Percentiles rank a stretch among this genome's conserved stretches.
phyloP scores from a whole-genome alignment of 2,797 vertebrate genomes.

The Nyctibius grandis region DNA sequence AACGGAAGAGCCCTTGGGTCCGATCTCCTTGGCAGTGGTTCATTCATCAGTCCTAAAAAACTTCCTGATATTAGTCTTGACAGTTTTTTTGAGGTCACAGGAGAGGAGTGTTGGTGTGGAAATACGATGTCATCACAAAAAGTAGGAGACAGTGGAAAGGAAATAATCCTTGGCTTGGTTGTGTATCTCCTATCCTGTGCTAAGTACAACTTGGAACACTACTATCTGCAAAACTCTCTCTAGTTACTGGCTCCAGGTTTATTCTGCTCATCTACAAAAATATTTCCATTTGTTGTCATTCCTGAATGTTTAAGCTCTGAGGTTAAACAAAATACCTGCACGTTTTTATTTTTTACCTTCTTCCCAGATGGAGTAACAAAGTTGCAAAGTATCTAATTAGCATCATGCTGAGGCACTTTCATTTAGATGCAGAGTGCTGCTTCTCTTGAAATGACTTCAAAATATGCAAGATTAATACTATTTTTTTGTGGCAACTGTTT shows the following conservation, averaged over 20 bases:
- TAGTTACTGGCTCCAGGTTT: not conserved
- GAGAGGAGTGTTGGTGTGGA: not conserved
- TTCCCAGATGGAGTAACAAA: not conserved
- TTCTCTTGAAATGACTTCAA: constrained; percentile 27
- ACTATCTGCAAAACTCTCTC: not conserved
- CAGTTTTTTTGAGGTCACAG: not conserved
- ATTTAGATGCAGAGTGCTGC: constrained; percentile 52
- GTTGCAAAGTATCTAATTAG: constrained; percentile 59
- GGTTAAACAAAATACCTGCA: not conserved
- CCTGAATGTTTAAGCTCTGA: not conserved
- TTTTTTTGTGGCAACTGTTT: not conserved
- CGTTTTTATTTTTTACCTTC: not conserved
- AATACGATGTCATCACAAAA: not conserved
- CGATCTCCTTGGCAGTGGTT: not conserved
- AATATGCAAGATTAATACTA: constrained; percentile 56
- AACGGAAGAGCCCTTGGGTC: not conserved
- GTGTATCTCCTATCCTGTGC: not conserved
- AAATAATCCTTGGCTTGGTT: not conserved
- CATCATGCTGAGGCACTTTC: constrained; percentile 44
- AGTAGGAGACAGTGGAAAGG: not conserved
- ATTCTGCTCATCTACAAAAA: not conserved
- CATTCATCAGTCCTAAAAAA: not conserved
- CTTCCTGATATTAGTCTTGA: not conserved
- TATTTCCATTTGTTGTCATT: not conserved
- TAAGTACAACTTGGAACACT: not conserved